phyloP scores from a whole-genome alignment of 2,797 vertebrate species.

The Ctenopoma multispine region DNA sequence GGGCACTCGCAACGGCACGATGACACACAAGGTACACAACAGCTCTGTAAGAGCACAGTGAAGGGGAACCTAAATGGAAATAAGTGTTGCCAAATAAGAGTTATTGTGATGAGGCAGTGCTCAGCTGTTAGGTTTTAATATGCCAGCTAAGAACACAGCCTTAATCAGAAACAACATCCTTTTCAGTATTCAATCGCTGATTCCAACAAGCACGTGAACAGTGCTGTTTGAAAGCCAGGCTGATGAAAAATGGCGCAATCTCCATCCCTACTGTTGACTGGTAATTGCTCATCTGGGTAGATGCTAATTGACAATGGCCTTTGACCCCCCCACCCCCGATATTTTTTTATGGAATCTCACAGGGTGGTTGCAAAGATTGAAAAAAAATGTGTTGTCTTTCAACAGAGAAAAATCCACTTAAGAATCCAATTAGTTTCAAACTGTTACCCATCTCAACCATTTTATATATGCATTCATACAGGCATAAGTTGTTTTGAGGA shows the following conservation, averaged over 20 bases:
- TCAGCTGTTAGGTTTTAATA: constrained; percentile 81
- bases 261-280: constrained; percentile 73
- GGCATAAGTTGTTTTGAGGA: constrained; percentile 33
- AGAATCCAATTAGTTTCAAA: constrained; percentile 46
- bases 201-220: constrained; percentile 75
- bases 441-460: constrained; percentile 30
- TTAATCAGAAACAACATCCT: constrained; percentile 77
- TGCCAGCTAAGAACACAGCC: constrained; percentile 69
- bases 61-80: constrained; percentile 65
- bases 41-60: constrained; percentile 52
- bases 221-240: constrained; percentile 70
- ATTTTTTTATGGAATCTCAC: constrained; percentile 65
- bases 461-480: constrained; percentile 40
- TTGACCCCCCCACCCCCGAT: constrained; percentile 59
- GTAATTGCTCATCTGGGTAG: constrained; percentile 81
- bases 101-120: constrained; percentile 73
- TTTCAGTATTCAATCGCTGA: constrained; percentile 69
- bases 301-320: constrained; percentile 80
- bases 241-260: constrained; percentile 82
- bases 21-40: constrained; percentile 67
- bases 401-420: constrained; percentile 16
- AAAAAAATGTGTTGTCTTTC: constrained; percentile 15
- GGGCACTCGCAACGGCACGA: constrained; percentile 55
- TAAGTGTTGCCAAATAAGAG: constrained; percentile 77
- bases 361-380: constrained; percentile 60